Base-by-base conservation (phyloP, 2,888 invertebrate genomes). In the Standfussiana lucernea region DNA sequence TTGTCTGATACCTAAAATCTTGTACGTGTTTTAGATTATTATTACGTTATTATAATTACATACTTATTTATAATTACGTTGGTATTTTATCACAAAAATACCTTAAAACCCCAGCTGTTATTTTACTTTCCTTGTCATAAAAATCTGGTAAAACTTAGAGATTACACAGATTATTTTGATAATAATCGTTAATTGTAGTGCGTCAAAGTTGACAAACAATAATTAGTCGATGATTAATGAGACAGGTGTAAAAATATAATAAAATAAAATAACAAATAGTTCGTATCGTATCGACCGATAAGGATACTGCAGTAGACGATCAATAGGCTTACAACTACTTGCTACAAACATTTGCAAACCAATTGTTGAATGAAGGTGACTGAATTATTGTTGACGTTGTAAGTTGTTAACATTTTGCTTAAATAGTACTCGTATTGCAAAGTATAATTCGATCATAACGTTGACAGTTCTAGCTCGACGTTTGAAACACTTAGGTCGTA, bases 201-300 rank as follows among this genome's bases (percentile, higher is more conserved):
- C 71, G 71, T 78, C 79, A 79, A 70, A 78, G 56, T 70, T 40
- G 40, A 35, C 15, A 78, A 78, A 78, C 64, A 78, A 64, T 78
- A 71, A 65, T 59, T 40, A 2, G 28, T 3, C 11, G 35, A 28
- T 35, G 45, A 53, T 47, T 40, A 40, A 40, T 18, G 1, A 67
- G 72, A 67, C 37, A 79, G 35, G 40, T 67, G 66, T 45, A 11
- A 15, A 21, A 35, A 64, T 50, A 15, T 24, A 18, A 45, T 6
- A 35, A 35, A 62, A 32, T 21, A 78, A n/a, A 53, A 37, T 61
- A 61, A 67, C 37, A 62, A 53, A 67, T 66, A 21, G 32, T 53
- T 47, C 2, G 8, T 6, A 24, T 53, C 50, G 21, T 11, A 21
- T n/a, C 18, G 11, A 61, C 35, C 15, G 67, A 32, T 53, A 72